Percentiles rank a stretch among this genome's conserved stretches.
phyloP scores from a whole-genome alignment of 2,888 invertebrate genomes.

The Aspidapion aeneum region DNA sequence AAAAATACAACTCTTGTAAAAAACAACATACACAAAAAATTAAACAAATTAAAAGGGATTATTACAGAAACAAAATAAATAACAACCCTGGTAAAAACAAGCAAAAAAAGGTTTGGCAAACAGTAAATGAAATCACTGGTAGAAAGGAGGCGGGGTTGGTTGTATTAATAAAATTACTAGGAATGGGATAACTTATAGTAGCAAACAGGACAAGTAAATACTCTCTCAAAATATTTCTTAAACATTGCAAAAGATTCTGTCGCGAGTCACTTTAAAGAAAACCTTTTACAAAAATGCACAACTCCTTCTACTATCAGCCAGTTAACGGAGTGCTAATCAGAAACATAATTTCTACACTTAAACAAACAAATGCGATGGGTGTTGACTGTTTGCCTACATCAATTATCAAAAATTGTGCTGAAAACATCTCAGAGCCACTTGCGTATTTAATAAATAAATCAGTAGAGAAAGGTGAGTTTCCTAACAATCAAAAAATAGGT shows the following conservation, averaged over 20 bases:
- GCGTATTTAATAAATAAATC: not conserved
- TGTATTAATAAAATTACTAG: not conserved
- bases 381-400: not conserved
- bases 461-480: not conserved
- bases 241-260: not conserved
- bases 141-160: not conserved
- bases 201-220: not conserved
- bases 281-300: not conserved
- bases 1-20: not conserved
- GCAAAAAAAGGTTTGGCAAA: not conserved
- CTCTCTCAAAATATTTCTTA: not conserved
- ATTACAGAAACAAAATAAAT: not conserved
- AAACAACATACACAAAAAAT: not conserved
- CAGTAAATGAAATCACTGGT: not conserved
- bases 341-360: not conserved
- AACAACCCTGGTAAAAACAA: too few relatives aligned
- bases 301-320: not conserved
- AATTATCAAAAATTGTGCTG: not conserved
- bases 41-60: not conserved
- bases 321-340: not conserved
- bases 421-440: not conserved
- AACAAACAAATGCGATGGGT: not conserved
- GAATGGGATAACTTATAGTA: not conserved
- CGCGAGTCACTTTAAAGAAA: not conserved
- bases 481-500: not conserved